Evolutionary conservation across 2,113 vertebrate species (phyloP).

Genomic region (Chinchilla lanigera): DNA sequence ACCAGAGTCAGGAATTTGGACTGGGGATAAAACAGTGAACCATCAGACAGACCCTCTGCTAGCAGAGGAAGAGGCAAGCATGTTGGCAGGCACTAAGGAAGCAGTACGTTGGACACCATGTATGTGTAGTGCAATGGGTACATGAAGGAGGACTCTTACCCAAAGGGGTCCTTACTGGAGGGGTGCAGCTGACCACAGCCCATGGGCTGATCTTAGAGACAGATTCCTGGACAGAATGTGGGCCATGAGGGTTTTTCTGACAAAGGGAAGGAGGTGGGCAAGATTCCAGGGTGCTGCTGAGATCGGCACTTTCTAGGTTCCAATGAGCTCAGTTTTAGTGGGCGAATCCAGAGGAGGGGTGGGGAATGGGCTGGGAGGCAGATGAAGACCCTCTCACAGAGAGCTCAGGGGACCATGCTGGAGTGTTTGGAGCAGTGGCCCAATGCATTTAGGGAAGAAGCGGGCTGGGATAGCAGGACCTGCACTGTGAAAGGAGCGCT

Average conservation of each 20-base stretch:
- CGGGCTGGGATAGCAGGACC: fast-evolving
- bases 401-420: fast-evolving
- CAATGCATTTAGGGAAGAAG: neutral
- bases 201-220: neutral
- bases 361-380: neutral
- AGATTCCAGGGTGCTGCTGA: neutral
- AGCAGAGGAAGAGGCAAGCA: neutral
- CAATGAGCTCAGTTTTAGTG: neutral
- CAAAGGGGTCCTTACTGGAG: neutral
- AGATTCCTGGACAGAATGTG: neutral
- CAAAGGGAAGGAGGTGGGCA: neutral
- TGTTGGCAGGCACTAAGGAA: neutral
- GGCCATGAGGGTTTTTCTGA: neutral
- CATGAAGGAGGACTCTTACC: neutral
- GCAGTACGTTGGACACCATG: too few species aligned
- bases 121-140: fast-evolving
- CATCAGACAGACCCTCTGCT: neutral
- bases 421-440: neutral
- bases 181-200: fast-evolving
- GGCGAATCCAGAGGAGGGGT: too few species aligned
- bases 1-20: neutral
- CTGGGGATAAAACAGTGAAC: neutral
- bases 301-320: neutral
- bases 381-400: fast-evolving
- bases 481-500: neutral